These are phyloP conservation scores for Bombus difficillimus DNA, from an alignment of 1,140 invertebrate species.

Conservation along the genomic window DNA sequence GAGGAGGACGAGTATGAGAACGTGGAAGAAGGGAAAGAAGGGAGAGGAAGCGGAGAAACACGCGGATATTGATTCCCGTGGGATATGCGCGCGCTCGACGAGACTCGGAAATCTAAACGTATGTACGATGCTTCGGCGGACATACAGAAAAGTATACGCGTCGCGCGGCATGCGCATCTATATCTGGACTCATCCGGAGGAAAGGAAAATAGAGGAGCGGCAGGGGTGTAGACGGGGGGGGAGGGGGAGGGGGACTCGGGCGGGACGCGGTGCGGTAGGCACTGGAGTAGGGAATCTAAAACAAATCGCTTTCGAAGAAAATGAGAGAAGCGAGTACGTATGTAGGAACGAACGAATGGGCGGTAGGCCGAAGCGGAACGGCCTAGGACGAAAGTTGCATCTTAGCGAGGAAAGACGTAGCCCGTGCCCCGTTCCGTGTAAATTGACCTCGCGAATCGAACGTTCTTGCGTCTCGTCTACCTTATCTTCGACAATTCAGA, in stretches of 20 bases:
- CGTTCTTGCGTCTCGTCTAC: too few species aligned
- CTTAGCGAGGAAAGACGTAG: neutral
- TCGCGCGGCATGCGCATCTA: conserved; percentile 25
- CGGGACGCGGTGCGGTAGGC: neutral
- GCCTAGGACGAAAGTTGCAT: too few species aligned
- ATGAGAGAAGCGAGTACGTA: neutral
- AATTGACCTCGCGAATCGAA: too few species aligned
- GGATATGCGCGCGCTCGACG: conserved; percentile 78
- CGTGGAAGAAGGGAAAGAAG: conserved; percentile 49
- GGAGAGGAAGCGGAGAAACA: conserved; percentile 65
- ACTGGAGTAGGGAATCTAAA: neutral
- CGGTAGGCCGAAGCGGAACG: too few species aligned
- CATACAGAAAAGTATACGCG: conserved; percentile 35
- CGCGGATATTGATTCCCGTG: conserved; percentile 83
- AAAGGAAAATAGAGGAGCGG: conserved; percentile 15
- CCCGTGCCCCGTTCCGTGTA: too few species aligned
- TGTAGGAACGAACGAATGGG: neutral
- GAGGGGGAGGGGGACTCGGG: neutral
- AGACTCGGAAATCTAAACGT: conserved; percentile 72
- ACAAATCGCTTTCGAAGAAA: conserved; percentile 15
- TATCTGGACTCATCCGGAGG: conserved; percentile 17
- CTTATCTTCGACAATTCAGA: too few species aligned
- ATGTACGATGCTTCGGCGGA: conserved; percentile 66
- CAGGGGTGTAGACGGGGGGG: neutral
- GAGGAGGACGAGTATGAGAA: conserved; percentile 48